Evolutionary conservation across 2,797 vertebrate species (phyloP), one percentile per base, ranked within the genome.

Genomic region (Rhinella marina): DNA sequence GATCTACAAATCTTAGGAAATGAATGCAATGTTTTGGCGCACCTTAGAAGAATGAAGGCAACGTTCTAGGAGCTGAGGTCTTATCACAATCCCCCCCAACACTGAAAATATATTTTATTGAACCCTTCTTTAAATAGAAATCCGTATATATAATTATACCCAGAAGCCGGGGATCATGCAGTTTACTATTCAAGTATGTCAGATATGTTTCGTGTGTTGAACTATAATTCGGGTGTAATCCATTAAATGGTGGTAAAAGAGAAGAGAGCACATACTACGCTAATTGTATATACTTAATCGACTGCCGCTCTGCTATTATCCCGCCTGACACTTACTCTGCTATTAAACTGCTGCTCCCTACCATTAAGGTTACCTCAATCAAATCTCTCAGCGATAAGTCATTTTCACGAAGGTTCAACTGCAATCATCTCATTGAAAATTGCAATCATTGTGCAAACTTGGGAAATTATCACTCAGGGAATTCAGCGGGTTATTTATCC

Each of bases 301-400:
- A n/a, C 50, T n/a, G 54, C 52, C 25, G 21, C 41, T 76, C 50
- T 83, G 68, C 9, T 27, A 83, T 87, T 83, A 88, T 25, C 41
- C 50, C 0, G 7, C 17, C 19, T 79, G 87, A 61, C 52, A 84
- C 68, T 41, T 70, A 73, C 50, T 59, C 62, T 78, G 77, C 76
- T 70, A 84, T 84, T 88, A 88, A 59, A 78, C 50, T 56, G 16
- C 52, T 59, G 82, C 62, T 25, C 87, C 23, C 76, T 14, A 72
- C n/a, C 73, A 72, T 84, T 32, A 41, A 88, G 52, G 29, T 61
- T 56, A 56, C 54, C 64, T 61, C 54, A 25, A 73, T 52, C 62
- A 68, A 54, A 27, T 76, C 56, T 25, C 61, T 21, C 50, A 8
- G 23, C 13, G 29, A 29, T 48, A 27, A 75, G 54, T 87, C 52